A percentile compares a stretch with the other conserved stretches of the same genome.
Conservation (phyloP, 2,113 vertebrate genomes). For the Odobenus rosmarus region DNA sequence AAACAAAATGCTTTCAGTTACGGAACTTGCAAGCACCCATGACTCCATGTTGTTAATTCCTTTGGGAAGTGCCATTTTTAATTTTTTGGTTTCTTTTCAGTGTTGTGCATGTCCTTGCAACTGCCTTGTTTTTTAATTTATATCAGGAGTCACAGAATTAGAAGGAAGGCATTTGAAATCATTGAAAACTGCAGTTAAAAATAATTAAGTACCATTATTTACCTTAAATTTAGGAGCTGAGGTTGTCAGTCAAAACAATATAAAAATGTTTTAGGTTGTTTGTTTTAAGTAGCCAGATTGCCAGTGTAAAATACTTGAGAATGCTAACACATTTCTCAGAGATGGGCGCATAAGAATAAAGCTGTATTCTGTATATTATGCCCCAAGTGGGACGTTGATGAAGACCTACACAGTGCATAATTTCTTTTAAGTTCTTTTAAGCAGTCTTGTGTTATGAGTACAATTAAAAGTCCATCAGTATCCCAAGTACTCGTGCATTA, state of each 20-base stretch:
- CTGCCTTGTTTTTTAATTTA: conserved; percentile 77
- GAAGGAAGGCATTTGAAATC: conserved; percentile 86
- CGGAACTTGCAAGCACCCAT: conserved; percentile 86
- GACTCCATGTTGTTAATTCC: conserved; percentile 86
- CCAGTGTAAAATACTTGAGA: conserved; percentile 84
- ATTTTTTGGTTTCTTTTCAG: conserved; percentile 87
- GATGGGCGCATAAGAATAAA: conserved; percentile 83
- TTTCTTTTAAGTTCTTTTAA: conserved; percentile 89
- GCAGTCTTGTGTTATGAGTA: conserved; percentile 89
- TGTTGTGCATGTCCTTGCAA: conserved; percentile 86
- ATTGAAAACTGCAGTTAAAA: conserved; percentile 84
- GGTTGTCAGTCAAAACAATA: conserved; percentile 81
- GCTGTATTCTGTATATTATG: conserved; percentile 82
- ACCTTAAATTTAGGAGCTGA: conserved; percentile 85
- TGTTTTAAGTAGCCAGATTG: conserved; percentile 81
- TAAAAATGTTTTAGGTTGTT: conserved; percentile 59
- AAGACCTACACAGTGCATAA: conserved; percentile 92
- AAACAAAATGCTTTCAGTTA: conserved; percentile 86
- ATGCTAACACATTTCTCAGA: conserved; percentile 77
- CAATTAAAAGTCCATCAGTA: conserved; percentile 90
- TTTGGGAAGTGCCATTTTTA: conserved; percentile 88
- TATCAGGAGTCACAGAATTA: conserved; percentile 87
- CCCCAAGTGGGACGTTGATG: conserved; percentile 88
- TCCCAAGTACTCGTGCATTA: conserved; percentile 90
- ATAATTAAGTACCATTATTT: conserved; percentile 85